Percentiles rank a stretch among this genome's conserved stretches.
Conservation (phyloP, 2,888 invertebrate genomes). For the Pollenia angustigena region DNA sequence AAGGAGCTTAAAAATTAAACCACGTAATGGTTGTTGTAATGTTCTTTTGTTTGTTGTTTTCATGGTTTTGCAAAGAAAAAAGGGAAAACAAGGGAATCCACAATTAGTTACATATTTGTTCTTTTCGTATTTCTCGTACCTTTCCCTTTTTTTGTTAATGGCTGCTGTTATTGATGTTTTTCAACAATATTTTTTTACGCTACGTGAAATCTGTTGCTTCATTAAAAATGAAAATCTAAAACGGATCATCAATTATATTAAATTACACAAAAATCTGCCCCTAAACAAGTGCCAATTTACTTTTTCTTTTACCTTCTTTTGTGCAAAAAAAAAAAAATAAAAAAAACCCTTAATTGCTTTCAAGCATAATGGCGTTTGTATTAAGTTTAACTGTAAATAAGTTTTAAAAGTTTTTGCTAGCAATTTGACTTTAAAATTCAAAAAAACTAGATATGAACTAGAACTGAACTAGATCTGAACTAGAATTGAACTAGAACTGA, state of each 20-base stretch:
- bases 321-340: neutral
- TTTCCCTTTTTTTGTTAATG: slow-evolving; percentile 32
- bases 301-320: slow-evolving; percentile 8
- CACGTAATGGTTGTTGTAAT: slow-evolving; percentile 13
- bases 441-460: no score
- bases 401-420: no score
- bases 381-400: no score
- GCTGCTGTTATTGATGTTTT: slow-evolving; percentile 22
- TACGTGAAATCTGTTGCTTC: slow-evolving; percentile 66
- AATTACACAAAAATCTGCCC: slow-evolving; percentile 60
- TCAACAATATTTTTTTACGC: slow-evolving; percentile 21
- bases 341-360: slow-evolving; percentile 39
- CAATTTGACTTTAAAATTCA: no score
- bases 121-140: neutral
- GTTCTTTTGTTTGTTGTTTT: slow-evolving; percentile 16
- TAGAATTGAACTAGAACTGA: no score
- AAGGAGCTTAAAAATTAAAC: neutral
- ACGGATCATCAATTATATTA: slow-evolving; percentile 74
- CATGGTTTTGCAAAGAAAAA: neutral
- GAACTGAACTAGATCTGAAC: no score
- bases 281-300: slow-evolving; percentile 58
- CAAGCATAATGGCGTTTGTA: neutral
- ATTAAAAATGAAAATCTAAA: slow-evolving; percentile 66
- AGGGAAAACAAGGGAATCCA: neutral
- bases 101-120: slow-evolving; percentile 37